Evolutionary conservation across 2,113 vertebrate species (phyloP).

Genomic region (Eidolon helvum): DNA sequence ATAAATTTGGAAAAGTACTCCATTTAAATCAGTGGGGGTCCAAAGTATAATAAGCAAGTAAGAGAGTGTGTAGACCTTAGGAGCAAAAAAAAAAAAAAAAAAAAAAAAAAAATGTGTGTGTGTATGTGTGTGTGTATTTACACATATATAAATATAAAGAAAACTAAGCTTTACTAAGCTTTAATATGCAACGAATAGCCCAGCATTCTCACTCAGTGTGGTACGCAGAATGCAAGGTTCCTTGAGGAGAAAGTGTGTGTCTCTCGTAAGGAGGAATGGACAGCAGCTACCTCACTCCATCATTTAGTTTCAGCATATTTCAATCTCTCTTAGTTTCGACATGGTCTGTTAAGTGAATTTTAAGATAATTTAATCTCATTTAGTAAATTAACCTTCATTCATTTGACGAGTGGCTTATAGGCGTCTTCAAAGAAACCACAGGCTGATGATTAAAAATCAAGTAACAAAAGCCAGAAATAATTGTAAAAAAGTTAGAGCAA

Average conservation of each 20-base stretch:
- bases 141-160: background rate
- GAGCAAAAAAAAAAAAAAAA: too few species aligned
- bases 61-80: background rate
- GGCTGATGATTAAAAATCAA: background rate
- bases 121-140: too few species aligned
- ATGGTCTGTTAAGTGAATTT: background rate
- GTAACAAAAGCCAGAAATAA: background rate
- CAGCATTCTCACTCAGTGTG: too few species aligned
- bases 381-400: background rate
- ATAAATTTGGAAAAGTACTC: background rate
- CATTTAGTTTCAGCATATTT: background rate
- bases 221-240: rapidly evolving
- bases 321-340: background rate
- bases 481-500: background rate
- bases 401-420: background rate
- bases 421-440: background rate
- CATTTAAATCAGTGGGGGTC: background rate
- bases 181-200: too few species aligned
- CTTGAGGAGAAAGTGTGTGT: background rate
- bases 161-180: background rate
- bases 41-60: background rate
- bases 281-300: background rate
- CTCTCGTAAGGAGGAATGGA: background rate
- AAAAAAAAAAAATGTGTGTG: too few species aligned
- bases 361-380: background rate